Conservation (phyloP, 2,113 vertebrate genomes). For the Syrrhaptes paradoxus region DNA sequence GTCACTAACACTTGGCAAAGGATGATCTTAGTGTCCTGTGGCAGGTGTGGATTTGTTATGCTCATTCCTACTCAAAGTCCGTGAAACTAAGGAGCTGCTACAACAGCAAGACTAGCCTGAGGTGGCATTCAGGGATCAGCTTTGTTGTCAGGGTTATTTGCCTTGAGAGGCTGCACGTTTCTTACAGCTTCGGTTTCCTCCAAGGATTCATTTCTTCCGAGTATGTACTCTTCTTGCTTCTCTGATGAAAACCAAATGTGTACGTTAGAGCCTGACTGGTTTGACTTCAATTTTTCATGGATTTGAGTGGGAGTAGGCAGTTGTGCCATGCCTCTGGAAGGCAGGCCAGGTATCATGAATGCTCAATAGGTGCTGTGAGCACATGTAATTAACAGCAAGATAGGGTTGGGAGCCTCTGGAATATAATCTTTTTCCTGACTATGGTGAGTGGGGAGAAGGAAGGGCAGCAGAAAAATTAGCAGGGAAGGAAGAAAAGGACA, state of each 20-base stretch:
- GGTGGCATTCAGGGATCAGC: neutral
- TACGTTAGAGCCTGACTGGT: conserved; percentile 28
- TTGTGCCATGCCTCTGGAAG: conserved; percentile 39
- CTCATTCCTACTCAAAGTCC: neutral
- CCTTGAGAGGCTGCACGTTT: neutral
- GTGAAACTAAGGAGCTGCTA: neutral
- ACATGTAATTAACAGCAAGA: conserved; percentile 4
- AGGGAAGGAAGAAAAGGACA: neutral
- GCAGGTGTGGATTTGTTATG: neutral
- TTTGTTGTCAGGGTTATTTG: neutral
- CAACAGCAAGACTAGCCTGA: neutral
- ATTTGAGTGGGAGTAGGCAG: conserved; percentile 49
- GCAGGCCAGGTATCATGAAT: neutral
- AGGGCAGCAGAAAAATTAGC: neutral
- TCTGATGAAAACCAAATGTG: neutral
- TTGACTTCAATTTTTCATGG: conserved; percentile 50
- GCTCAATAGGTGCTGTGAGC: neutral
- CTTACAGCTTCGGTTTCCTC: neutral
- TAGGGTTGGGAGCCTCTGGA: neutral
- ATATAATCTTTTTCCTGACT: neutral
- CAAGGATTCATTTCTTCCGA: neutral
- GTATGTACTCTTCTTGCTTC: neutral
- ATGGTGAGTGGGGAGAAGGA: conserved; percentile 4
- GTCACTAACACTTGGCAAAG: neutral
- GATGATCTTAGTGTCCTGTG: neutral